Evolutionary conservation across 2,113 vertebrate species (phyloP).

Genomic region (Upupa epops): DNA sequence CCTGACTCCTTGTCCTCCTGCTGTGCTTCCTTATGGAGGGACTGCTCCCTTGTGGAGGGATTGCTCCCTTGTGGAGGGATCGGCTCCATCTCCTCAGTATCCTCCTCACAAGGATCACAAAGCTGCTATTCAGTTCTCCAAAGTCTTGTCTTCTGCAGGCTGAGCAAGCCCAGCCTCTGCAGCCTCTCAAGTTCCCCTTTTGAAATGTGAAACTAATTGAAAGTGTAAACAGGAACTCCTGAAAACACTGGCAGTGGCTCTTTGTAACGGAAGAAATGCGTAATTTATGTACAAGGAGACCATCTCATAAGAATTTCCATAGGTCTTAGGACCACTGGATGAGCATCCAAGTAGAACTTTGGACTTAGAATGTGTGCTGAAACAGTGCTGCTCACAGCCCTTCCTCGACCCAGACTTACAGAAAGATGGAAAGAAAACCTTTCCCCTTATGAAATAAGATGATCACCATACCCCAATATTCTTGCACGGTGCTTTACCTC

Average conservation of each 20-base stretch:
- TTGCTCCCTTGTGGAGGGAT: not conserved
- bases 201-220: not conserved
- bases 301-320: not conserved
- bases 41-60: not conserved
- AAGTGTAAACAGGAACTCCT: not conserved
- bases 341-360: not conserved
- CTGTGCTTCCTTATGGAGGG: too few species aligned
- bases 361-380: not conserved
- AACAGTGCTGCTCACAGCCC: not conserved
- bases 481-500: not conserved
- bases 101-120: not conserved
- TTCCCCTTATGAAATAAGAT: not conserved
- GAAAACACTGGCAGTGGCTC: not conserved
- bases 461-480: not conserved
- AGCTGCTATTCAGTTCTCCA: not conserved
- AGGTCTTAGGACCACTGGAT: not conserved
- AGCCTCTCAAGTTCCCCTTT: not conserved
- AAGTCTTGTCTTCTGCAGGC: not conserved
- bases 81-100: not conserved
- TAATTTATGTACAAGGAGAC: not conserved
- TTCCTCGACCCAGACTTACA: not conserved
- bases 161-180: not conserved
- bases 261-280: not conserved
- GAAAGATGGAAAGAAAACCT: not conserved
- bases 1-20: not conserved